These are phyloP conservation scores for Metellina segmentata DNA, from an alignment of 2,888 invertebrate genomes.

Conservation along the genomic window DNA sequence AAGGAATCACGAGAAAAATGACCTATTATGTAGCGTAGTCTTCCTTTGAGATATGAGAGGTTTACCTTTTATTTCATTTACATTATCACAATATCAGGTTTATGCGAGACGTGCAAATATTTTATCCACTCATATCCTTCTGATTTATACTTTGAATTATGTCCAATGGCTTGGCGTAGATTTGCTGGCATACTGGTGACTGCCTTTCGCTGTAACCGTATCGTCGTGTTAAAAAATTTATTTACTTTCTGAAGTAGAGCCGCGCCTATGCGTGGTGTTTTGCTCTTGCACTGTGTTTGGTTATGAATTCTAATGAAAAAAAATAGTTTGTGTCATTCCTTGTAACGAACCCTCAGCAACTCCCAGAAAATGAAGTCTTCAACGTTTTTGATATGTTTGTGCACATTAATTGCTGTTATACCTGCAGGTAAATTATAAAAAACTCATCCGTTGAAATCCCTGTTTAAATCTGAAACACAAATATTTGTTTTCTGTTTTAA, in stretches of 20 bases:
- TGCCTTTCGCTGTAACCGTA: conserved; percentile 11
- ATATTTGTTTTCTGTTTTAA: too few species aligned
- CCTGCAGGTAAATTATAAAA: neutral
- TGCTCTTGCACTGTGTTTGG: neutral
- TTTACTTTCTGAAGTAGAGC: conserved; percentile 40
- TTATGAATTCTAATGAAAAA: neutral
- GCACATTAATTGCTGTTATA: neutral
- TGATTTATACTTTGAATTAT: conserved; percentile 20
- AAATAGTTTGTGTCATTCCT: neutral
- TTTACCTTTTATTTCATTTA: conserved; percentile 43
- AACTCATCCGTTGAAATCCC: neutral
- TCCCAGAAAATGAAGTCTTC: neutral
- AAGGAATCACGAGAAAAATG: conserved; percentile 29
- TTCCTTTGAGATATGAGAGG: neutral
- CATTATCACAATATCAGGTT: conserved; percentile 48
- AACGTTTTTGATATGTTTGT: neutral
- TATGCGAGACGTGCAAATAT: conserved; percentile 14
- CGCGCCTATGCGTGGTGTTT: conserved; percentile 48
- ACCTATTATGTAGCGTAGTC: conserved; percentile 14
- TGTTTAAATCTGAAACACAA: too few species aligned
- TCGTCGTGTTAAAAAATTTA: neutral
- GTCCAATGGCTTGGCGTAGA: neutral
- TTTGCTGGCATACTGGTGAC: neutral
- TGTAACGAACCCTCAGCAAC: neutral
- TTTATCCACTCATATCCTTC: conserved; percentile 18